phyloP scores from a whole-genome alignment of 1,140 invertebrate genomes.

The Paralvinella palmiformis region DNA sequence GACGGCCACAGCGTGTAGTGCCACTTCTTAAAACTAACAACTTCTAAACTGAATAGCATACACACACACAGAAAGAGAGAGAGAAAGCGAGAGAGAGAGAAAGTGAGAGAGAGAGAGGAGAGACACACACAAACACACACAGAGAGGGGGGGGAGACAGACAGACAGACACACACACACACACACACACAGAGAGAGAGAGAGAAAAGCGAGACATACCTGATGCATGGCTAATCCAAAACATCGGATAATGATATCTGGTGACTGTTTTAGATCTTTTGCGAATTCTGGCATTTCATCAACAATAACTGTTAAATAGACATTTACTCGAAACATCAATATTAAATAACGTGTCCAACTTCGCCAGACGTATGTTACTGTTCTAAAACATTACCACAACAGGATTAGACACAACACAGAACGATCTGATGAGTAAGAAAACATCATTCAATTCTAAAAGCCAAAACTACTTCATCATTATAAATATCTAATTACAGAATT shows the following conservation, averaged over 20 bases:
- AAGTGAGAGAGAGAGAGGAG: too few relatives aligned
- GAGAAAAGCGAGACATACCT: constrained; percentile 49
- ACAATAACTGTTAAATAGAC: constrained; percentile 42
- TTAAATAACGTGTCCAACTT: not conserved
- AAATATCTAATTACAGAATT: too few relatives aligned
- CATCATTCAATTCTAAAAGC: not conserved
- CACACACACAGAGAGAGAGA: not conserved
- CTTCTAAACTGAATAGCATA: too few relatives aligned
- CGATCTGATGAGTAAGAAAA: not conserved
- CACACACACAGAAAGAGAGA: too few relatives aligned
- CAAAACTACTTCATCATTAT: not conserved
- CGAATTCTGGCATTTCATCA: constrained; percentile 59
- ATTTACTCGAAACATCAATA: not conserved
- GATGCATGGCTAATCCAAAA: constrained; percentile 67
- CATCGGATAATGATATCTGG: constrained; percentile 61
- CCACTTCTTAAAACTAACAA: too few relatives aligned
- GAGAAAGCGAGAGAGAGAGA: too few relatives aligned
- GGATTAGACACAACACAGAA: not conserved
- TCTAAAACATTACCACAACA: too few relatives aligned
- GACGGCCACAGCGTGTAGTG: too few relatives aligned
- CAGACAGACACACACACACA: not conserved
- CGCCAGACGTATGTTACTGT: not conserved
- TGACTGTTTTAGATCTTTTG: constrained; percentile 60
- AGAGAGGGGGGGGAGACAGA: constrained; percentile 11
- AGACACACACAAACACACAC: too few relatives aligned